These are phyloP conservation scores for Phalacrocorax aristotelis DNA, from an alignment of 2,113 vertebrate species.

Conservation along the genomic window DNA sequence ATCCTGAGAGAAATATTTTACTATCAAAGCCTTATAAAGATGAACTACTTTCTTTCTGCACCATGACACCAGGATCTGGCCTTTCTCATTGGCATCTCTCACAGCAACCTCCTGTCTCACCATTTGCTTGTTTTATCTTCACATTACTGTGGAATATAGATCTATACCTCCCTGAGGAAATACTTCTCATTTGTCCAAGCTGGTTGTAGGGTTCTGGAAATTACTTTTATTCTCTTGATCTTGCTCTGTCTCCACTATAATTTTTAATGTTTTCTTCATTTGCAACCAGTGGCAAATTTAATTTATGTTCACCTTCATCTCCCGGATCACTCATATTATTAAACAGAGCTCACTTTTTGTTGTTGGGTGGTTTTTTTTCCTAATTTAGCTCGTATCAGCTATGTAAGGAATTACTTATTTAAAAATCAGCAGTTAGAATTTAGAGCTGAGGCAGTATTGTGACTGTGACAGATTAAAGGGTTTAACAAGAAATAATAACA, in stretches of 20 bases:
- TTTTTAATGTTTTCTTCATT: conserved; percentile 15
- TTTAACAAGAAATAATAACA: conserved; percentile 33
- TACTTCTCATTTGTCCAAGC: background rate
- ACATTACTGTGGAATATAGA: background rate
- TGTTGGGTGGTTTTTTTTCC: background rate
- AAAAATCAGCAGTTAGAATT: conserved; percentile 15
- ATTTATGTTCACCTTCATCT: conserved; percentile 33
- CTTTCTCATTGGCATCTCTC: background rate
- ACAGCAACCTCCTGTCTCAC: background rate
- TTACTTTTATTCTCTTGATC: conserved; percentile 34
- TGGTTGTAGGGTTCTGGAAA: background rate
- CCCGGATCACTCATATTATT: background rate
- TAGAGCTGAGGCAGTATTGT: background rate
- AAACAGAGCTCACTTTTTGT: background rate
- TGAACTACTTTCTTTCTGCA: background rate
- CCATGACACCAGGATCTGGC: background rate
- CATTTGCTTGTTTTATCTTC: background rate
- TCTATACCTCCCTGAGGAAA: background rate
- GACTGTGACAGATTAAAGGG: conserved; percentile 21
- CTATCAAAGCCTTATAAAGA: conserved; percentile 8
- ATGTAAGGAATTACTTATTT: background rate
- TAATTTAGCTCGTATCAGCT: background rate
- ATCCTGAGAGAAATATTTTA: background rate
- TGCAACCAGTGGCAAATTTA: background rate
- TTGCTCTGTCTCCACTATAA: background rate